phyloP scores from a whole-genome alignment of 2,113 vertebrate species.

The Axis porcinus region DNA sequence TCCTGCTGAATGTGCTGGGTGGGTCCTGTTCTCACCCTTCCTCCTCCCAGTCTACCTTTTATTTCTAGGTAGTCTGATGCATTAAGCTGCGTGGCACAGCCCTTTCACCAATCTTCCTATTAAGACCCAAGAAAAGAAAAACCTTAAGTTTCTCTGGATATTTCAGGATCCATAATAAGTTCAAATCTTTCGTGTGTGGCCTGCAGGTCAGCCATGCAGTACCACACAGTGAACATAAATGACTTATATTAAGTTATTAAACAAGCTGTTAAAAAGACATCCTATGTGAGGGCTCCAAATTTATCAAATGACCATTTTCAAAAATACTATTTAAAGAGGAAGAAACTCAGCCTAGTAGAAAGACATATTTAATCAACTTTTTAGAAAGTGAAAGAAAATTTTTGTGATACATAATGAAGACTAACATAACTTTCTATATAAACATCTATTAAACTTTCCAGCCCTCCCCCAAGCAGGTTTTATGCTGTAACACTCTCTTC shows the following conservation, averaged over 20 bases:
- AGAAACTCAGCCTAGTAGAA: neutral
- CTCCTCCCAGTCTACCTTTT: neutral
- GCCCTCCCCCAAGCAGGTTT: neutral
- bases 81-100: neutral
- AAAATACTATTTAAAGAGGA: neutral
- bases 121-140: neutral
- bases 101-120: neutral
- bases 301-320: neutral
- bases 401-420: neutral
- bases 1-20: neutral
- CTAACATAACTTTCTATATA: neutral
- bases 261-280: neutral
- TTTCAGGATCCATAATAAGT: neutral
- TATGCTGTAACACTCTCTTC: neutral
- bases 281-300: neutral
- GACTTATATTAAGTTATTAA: neutral
- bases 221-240: neutral
- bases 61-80: neutral
- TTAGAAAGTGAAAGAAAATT: neutral
- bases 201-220: neutral
- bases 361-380: neutral
- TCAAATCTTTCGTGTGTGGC: neutral
- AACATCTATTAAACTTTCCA: neutral
- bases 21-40: neutral
- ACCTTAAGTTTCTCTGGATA: neutral